Conservation (phyloP, 2,888 invertebrate species). For the Lymantria dispar region DNA sequence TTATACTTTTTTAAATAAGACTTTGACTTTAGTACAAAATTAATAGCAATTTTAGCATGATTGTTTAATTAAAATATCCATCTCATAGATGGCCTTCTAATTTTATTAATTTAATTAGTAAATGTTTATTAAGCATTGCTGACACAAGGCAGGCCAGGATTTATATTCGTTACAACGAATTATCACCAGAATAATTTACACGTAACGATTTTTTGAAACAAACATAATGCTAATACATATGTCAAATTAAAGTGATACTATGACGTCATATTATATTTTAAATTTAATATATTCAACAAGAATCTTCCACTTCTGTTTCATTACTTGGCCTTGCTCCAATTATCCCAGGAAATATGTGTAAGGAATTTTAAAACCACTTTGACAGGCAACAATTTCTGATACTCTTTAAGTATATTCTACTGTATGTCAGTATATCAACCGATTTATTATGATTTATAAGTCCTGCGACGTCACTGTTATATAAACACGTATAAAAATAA, state of each 20-base stretch:
- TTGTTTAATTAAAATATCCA: slow-evolving; percentile 41
- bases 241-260: not conserved
- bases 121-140: slow-evolving; percentile 25
- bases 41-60: slow-evolving; percentile 74
- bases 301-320: slow-evolving; percentile 30
- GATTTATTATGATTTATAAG: slow-evolving; percentile 34
- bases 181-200: slow-evolving; percentile 74
- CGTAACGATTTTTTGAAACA: slow-evolving; percentile 45
- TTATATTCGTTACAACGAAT: slow-evolving; percentile 61
- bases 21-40: slow-evolving; percentile 71
- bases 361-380: slow-evolving; percentile 10
- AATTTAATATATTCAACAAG: slow-evolving; percentile 32
- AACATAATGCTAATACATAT: slow-evolving; percentile 7
- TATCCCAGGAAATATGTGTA: slow-evolving; percentile 12
- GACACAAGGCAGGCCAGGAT: slow-evolving; percentile 38
- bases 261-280: not conserved
- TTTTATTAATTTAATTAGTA: slow-evolving; percentile 76
- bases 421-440: slow-evolving; percentile 20
- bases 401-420: slow-evolving; percentile 4
- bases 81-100: slow-evolving; percentile 23
- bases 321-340: slow-evolving; percentile 27
- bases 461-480: slow-evolving; percentile 22
- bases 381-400: slow-evolving; percentile 1
- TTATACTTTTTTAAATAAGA: slow-evolving; percentile 56
- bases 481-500: slow-evolving; percentile 26